Base-by-base conservation (phyloP, 2,113 vertebrate genomes). In the Alethe castanea region DNA sequence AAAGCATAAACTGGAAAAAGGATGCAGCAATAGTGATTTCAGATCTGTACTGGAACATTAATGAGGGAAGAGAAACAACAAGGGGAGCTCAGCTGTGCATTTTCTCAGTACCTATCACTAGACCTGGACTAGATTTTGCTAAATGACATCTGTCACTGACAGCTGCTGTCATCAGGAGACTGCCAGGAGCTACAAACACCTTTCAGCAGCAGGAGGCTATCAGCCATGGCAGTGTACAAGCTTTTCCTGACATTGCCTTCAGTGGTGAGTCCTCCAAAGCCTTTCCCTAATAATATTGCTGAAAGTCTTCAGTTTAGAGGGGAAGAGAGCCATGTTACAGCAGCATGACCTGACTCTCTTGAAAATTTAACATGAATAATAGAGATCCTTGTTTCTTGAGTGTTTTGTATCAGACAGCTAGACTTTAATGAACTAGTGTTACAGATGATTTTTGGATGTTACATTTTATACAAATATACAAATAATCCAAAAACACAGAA, bases 161-260 rank as follows among this genome's bases (percentile, higher is more conserved):
- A 77, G 73, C 62, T 72, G 62, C 61, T 93, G 66, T 80, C 79
- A 44, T 16, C 19, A 42, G 42, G 35, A 90, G 64, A 54, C 24
- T 73, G 56, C 36, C 44, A 85, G 62, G 54, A 95, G 66, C 33
- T 61, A 38, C 8, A 1, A 57, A 60, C 45, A 61, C 31, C 19
- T 82, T 76, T 78, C 78, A 92, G 79, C 59, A 71, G 66, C 50
- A 60, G 77, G 33, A 95, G 40, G 29, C 80, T 91, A 12, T 12
- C 13, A 86, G 33, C 76, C 56, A 47, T 4, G 1, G 3, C 40
- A 60, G 57, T 12, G 36, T 25, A 54, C 3, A 14, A 73, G 26
- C 31, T 71, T 64, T 76, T 38, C 42, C 47, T 62, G 62, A 26
- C 7, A 18, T 24, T 31, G 22, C 9, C 14, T n/a, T 47, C 1